These are phyloP conservation scores for Rousettus leschenaultii DNA, from an alignment of 2,113 vertebrate genomes.

Conservation along the genomic window DNA sequence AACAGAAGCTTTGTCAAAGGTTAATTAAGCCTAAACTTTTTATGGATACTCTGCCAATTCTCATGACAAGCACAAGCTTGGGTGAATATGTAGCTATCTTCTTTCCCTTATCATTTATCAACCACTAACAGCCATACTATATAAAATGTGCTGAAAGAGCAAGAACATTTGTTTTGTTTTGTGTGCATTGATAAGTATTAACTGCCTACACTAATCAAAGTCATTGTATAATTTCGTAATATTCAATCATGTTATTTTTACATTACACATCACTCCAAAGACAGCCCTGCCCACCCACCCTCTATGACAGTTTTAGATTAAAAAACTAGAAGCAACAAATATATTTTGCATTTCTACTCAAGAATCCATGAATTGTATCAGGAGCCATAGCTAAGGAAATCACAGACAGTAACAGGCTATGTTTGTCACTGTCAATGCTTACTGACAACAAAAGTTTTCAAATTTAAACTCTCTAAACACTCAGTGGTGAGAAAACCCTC, in stretches of 20 bases:
- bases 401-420: neutral
- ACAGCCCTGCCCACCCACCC: neutral
- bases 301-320: neutral
- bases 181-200: neutral
- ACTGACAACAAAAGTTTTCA: neutral
- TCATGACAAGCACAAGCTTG: constrained; percentile 22
- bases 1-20: constrained; percentile 58
- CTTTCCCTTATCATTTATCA: neutral
- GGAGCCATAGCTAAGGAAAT: neutral
- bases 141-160: neutral
- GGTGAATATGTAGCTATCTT: constrained; percentile 24
- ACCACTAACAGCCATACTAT: neutral
- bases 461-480: neutral
- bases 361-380: neutral
- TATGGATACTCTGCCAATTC: constrained; percentile 49
- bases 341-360: neutral
- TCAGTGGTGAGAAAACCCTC: neutral
- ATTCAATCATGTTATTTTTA: constrained; percentile 37
- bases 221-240: neutral
- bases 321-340: neutral
- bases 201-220: constrained; percentile 9
- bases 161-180: neutral
- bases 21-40: constrained; percentile 55
- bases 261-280: neutral
- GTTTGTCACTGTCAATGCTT: neutral